Evolutionary conservation across 2,797 vertebrate genomes (phyloP).

Genomic region (Trematomus bernacchii): DNA sequence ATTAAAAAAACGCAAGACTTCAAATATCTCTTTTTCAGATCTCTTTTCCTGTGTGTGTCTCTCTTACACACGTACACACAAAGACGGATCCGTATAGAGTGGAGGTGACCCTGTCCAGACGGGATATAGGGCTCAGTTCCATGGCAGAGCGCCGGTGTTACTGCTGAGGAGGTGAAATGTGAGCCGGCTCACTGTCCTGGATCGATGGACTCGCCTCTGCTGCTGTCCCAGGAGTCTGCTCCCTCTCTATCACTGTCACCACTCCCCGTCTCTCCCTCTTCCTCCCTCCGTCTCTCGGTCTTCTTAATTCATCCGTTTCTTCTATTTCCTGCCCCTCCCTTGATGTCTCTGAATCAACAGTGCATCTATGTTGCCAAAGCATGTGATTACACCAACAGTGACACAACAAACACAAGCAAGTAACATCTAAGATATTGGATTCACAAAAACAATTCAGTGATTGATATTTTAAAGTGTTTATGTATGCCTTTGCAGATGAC

Average conservation of each 20-base stretch:
- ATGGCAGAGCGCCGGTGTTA: conserved; percentile 58
- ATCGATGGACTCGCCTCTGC: conserved; percentile 78
- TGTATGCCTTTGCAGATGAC: not conserved
- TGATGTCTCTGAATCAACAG: not conserved
- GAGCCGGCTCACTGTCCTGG: conserved; percentile 76
- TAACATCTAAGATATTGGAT: not conserved
- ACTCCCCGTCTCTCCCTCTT: conserved; percentile 57
- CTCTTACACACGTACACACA: conserved; percentile 23
- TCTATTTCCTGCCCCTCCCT: too few relatives aligned
- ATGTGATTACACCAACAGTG: not conserved
- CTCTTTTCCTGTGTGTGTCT: conserved; percentile 38
- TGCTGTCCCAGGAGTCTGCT: conserved; percentile 71
- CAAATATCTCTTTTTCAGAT: conserved; percentile 15
- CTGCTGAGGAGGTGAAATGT: conserved; percentile 80
- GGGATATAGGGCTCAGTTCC: conserved; percentile 75
- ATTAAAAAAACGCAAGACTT: not conserved
- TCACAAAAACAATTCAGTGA: not conserved
- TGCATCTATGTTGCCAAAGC: not conserved
- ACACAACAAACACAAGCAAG: conserved; percentile 2
- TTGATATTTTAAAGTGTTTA: not conserved
- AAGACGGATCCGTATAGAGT: conserved; percentile 50
- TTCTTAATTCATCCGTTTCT: not conserved
- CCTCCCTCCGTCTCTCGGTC: conserved; percentile 28
- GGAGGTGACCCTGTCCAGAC: conserved; percentile 81
- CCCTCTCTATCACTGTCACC: conserved; percentile 76